Base-by-base conservation (phyloP, 1,140 invertebrate species). In the Drosophila albomicans region DNA sequence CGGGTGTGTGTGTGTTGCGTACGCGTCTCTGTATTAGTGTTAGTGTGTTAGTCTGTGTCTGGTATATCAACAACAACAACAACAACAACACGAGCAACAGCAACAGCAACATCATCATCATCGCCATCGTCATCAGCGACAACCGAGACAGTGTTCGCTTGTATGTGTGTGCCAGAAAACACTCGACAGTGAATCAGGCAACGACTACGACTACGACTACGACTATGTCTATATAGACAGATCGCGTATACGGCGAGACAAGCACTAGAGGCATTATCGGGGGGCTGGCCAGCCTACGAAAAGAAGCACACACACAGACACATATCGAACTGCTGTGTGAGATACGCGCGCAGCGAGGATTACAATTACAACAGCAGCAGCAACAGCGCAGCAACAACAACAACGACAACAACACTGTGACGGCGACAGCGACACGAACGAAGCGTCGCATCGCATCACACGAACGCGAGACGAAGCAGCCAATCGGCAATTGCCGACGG, bases 191-290 rank as follows among this genome's bases (percentile, higher is more conserved):
- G 84, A 89, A 87, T 87, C 84, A 87, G 84, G 87, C 84, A 82
- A 66, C 75, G 56, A 28, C 59, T 43, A 56, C 51, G 61, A 28
- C 57, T 62, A 67, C 63, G 43, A 11, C 56, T 30, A 63, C 69
- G 74, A 38, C 77, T 76, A 75, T 71, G 79, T 85, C 82, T 82
- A 82, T 88, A 86, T 84, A 89, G 82, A 68, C 78, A 80, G 70
- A 71, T 89, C 85, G 84, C 84, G 84, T 89, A 88, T 88, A 89
- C 84, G 85, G 75, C 81, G 57, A 88, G 79, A 89, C 81, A 85
- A 84, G 89, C 85, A 88, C 78, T 84, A 89, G 20, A 25, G 20
- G 75, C 78, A 73, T 73, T 66, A 78, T 51, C 63, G 75, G 38
- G 63, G 51, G 58, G 58, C 25, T 48, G n/a, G 15, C 41, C 49